These are phyloP conservation scores for Gasterosteus nipponicus DNA, from an alignment of 2,113 vertebrate genomes.

Conservation along the genomic window DNA sequence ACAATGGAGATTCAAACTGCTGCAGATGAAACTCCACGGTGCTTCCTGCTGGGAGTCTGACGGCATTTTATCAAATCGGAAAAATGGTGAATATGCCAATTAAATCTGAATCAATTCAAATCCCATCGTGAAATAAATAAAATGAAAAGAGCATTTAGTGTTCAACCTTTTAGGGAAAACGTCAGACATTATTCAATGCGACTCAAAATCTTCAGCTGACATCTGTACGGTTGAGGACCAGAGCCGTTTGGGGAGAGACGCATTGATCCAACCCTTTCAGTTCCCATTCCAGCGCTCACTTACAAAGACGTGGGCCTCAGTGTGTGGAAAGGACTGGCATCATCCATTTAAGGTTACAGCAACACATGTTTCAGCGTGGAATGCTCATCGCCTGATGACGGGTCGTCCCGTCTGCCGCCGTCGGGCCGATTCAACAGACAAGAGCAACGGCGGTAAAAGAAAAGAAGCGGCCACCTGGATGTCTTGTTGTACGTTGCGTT, in stretches of 20 bases:
- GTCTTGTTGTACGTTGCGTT: background rate
- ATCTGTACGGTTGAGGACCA: background rate
- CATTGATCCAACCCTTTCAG: too few species aligned
- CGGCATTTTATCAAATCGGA: background rate
- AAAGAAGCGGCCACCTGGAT: background rate
- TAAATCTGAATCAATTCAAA: background rate
- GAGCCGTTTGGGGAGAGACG: background rate
- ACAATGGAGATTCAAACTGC: too few species aligned
- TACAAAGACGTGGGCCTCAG: too few species aligned
- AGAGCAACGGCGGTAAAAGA: background rate
- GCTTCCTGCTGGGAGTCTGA: background rate
- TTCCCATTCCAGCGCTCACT: too few species aligned
- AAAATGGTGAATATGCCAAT: background rate
- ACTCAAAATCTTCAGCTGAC: background rate
- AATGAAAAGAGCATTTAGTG: background rate
- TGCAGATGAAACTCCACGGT: too few species aligned
- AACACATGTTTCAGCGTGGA: background rate
- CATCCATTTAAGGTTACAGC: too few species aligned
- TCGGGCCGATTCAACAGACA: background rate
- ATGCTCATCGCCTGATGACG: background rate
- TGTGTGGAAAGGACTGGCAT: too few species aligned
- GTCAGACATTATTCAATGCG: background rate
- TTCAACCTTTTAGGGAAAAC: background rate
- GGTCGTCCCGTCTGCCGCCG: background rate
- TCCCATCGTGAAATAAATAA: background rate